Conservation (phyloP, 1,140 invertebrate genomes). For the Thrips palmi region DNA sequence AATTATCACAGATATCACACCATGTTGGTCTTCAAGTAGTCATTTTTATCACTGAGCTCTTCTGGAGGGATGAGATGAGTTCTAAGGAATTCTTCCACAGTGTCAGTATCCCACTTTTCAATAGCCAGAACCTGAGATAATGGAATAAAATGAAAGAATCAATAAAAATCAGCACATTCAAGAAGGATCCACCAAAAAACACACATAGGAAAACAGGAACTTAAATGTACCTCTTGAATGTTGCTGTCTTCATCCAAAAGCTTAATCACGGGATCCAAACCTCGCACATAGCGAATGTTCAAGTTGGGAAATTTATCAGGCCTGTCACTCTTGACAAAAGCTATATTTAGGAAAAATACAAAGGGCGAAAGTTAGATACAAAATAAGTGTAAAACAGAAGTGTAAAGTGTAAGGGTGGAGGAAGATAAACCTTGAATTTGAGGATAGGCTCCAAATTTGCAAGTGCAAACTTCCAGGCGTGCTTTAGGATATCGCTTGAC, state of each 20-base stretch:
- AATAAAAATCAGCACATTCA: neutral
- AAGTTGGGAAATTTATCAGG: constrained; percentile 75
- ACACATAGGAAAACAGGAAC: neutral
- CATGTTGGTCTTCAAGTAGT: constrained; percentile 37
- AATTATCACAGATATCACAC: no score
- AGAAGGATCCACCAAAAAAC: neutral
- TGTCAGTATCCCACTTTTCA: constrained; percentile 94
- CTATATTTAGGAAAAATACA: constrained; percentile 31
- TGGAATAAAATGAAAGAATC: neutral
- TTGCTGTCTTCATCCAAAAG: constrained; percentile 65
- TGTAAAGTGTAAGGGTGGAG: neutral
- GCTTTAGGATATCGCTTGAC: constrained; percentile 66
- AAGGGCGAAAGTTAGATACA: constrained; percentile 9
- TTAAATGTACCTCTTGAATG: constrained; percentile 38
- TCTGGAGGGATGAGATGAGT: constrained; percentile 50
- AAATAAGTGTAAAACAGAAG: neutral
- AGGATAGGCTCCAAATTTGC: constrained; percentile 88
- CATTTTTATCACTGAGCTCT: constrained; percentile 22
- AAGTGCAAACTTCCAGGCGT: constrained; percentile 79
- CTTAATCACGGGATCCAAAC: constrained; percentile 83
- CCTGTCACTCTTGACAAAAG: constrained; percentile 78
- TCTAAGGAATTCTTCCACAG: constrained; percentile 82
- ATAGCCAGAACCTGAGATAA: constrained; percentile 56
- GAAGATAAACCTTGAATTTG: constrained; percentile 64
- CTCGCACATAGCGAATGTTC: constrained; percentile 73